phyloP scores from a whole-genome alignment of 2,113 vertebrate genomes.

The Channa maculata region DNA sequence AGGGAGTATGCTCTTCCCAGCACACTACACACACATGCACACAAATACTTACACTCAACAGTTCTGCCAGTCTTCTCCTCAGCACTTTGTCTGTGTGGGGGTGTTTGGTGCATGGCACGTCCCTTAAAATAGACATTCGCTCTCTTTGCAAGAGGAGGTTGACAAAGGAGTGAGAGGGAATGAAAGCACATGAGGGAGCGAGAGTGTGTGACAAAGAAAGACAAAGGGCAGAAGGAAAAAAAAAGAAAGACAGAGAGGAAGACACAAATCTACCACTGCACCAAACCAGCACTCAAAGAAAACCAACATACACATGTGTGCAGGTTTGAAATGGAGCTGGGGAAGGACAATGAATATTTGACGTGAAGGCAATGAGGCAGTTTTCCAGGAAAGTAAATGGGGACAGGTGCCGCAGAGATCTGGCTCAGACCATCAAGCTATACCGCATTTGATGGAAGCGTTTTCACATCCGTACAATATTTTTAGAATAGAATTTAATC shows the following conservation, averaged over 20 bases:
- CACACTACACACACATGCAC: constrained; percentile 21
- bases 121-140: constrained; percentile 84
- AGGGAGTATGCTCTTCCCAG: constrained; percentile 21
- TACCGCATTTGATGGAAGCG: constrained; percentile 7
- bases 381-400: constrained; percentile 59
- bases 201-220: constrained; percentile 52
- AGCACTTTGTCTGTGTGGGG: constrained; percentile 72
- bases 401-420: constrained; percentile 40
- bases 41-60: constrained; percentile 48
- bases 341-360: constrained; percentile 63
- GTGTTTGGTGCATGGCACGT: constrained; percentile 78
- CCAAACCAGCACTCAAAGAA: constrained; percentile 55
- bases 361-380: constrained; percentile 63
- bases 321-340: constrained; percentile 60
- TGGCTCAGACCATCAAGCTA: constrained; percentile 11
- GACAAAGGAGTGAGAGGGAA: constrained; percentile 73
- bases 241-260: constrained; percentile 24
- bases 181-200: constrained; percentile 58
- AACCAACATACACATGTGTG: constrained; percentile 54
- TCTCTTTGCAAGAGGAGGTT: constrained; percentile 74
- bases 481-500: background rate
- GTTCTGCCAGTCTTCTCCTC: constrained; percentile 73
- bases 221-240: constrained; percentile 11
- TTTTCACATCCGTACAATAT: background rate
- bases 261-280: constrained; percentile 51